phyloP scores from a whole-genome alignment of 2,888 invertebrate genomes.

The Sinohyriopsis cumingii region DNA sequence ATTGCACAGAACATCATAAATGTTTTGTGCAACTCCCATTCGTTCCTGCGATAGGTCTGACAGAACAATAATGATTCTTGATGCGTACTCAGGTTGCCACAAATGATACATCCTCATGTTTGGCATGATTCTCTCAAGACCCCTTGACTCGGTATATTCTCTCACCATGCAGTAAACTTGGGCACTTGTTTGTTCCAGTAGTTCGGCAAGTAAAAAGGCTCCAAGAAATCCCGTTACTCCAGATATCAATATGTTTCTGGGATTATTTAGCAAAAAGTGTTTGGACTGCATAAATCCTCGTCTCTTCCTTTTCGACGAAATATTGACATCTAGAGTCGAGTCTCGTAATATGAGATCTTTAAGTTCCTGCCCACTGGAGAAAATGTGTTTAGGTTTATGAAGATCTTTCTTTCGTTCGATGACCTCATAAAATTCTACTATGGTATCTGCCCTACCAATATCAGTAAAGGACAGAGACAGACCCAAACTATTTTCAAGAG shows the following conservation, averaged over 20 bases:
- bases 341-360: slow-evolving; percentile 39
- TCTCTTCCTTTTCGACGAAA: slow-evolving; percentile 26
- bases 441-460: slow-evolving; percentile 45
- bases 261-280: slow-evolving; percentile 24
- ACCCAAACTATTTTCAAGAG: slow-evolving; percentile 39
- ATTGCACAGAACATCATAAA: slow-evolving; percentile 41
- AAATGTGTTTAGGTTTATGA: slow-evolving; percentile 15
- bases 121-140: slow-evolving; percentile 45
- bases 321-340: slow-evolving; percentile 27
- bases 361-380: slow-evolving; percentile 25
- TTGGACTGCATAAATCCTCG: slow-evolving; percentile 33
- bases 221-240: slow-evolving; percentile 55
- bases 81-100: slow-evolving; percentile 45
- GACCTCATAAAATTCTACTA: slow-evolving; percentile 47
- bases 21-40: slow-evolving; percentile 48
- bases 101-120: slow-evolving; percentile 49
- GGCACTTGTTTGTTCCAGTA: slow-evolving; percentile 45
- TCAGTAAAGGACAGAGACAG: slow-evolving; percentile 45
- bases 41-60: slow-evolving; percentile 46
- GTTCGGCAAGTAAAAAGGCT: slow-evolving; percentile 44
- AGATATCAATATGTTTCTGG: slow-evolving; percentile 45
- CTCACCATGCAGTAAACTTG: slow-evolving; percentile 56
- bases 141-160: slow-evolving; percentile 43
- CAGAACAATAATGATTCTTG: slow-evolving; percentile 46
- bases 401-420: slow-evolving; percentile 37